Percentiles rank a stretch among this genome's conserved stretches.
phyloP scores from a whole-genome alignment of 2,888 invertebrate species.

The Priocnemis perturbator region DNA sequence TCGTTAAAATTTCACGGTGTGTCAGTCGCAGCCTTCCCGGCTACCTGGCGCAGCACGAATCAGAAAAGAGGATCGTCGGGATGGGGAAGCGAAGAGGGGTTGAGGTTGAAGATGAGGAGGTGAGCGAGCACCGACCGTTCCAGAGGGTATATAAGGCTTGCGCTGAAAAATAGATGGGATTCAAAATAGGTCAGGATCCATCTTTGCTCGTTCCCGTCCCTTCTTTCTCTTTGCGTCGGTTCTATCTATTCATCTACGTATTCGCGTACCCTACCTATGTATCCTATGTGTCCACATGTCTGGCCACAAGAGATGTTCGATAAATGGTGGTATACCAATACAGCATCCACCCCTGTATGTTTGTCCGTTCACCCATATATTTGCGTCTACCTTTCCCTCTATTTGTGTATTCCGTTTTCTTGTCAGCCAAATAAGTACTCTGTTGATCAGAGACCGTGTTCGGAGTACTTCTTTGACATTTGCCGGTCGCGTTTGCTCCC shows the following conservation, averaged over 20 bases:
- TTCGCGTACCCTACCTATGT: neutral
- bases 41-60: conserved; percentile 10
- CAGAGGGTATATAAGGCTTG: conserved; percentile 16
- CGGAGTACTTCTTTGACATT: too few relatives aligned
- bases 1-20: conserved; percentile 52
- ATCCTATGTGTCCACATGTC: neutral
- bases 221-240: neutral
- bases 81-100: neutral
- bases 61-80: neutral
- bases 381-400: too few relatives aligned
- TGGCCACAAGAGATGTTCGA: neutral
- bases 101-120: neutral
- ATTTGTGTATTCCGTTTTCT: too few relatives aligned
- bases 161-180: conserved; percentile 44
- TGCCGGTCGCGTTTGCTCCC: too few relatives aligned
- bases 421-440: too few relatives aligned
- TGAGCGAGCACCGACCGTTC: conserved; percentile 6
- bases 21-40: conserved; percentile 34
- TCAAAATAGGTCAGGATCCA: conserved; percentile 36
- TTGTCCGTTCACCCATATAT: too few relatives aligned
- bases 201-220: conserved; percentile 2
- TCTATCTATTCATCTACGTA: conserved; percentile 2
- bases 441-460: too few relatives aligned
- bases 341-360: too few relatives aligned
- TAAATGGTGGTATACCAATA: too few relatives aligned